Evolutionary conservation across 2,113 vertebrate species (phyloP), one percentile per base, ranked within the genome.

Genomic region (Cichladusa arquata): DNA sequence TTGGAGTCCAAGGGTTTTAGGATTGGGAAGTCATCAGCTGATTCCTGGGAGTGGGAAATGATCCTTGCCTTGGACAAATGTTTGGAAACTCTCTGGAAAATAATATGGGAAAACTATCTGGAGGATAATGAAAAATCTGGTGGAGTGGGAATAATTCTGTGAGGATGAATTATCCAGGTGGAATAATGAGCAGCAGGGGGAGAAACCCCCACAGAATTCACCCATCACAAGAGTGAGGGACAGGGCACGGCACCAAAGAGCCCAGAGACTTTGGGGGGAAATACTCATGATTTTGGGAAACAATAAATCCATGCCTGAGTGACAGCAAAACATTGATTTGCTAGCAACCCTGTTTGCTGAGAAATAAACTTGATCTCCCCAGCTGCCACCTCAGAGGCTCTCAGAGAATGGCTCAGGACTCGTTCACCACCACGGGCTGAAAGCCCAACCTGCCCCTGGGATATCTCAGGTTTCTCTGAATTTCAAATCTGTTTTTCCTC

Each of bases 171-270:
- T 45, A 45, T 50, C n/a, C 78, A 25, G 60, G 23, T 64, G 67
- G 86, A 42, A 58, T 40, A 19, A 67, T 40, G 44, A 88, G 64
- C 48, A 54, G 54, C 47, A 70, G 34, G 20, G 7, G 5, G 18
- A 24, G 1, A 18, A 42, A 51, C n/a, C 29, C 36, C 4, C 19
- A 0, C 4, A 2, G 60, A 22, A n/a, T 24, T 72, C 0, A 1
- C 40, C 33, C 54, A 3, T 45, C 45, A 22, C 25, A 24, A 5
- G 31, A 33, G 11, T 36, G 74, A 47, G 48, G 29, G 34, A 44
- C 36, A 45, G 44, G 44, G 44, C 44, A 3, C 3, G 0, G 18
- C 54, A 13, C 40, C 38, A 7, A 5, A n/a, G 51, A 53, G 33
- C 74, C 56, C 44, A 15, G 15, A 29, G 83, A 50, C n/a, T 50